Conservation (phyloP, 2,113 vertebrate species). For the Microcebus murinus region DNA sequence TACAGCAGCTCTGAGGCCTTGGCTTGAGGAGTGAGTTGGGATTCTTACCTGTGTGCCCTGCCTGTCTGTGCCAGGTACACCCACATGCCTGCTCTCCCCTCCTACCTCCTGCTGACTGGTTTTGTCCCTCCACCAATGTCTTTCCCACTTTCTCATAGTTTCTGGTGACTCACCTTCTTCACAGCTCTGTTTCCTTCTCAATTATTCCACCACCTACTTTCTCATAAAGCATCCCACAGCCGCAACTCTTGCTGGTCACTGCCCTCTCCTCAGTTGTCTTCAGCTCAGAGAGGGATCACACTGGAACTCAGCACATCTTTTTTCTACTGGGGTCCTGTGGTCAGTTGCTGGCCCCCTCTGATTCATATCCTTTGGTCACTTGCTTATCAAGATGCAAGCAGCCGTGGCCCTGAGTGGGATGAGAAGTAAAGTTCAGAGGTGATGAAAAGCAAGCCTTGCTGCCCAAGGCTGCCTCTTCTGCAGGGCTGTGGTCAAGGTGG, state of each 20-base stretch:
- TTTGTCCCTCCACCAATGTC: neutral
- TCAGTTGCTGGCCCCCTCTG: neutral
- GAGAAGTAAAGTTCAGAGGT: neutral
- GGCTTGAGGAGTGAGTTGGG: neutral
- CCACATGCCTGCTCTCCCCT: neutral
- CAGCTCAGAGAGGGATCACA: neutral
- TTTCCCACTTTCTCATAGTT: conserved; percentile 34
- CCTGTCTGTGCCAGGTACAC: neutral
- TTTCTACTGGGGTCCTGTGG: neutral
- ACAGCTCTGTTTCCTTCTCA: neutral
- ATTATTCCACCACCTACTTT: neutral
- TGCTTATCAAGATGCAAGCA: neutral
- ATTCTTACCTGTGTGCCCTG: neutral
- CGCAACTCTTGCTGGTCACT: neutral
- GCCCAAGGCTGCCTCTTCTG: neutral
- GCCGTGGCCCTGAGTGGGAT: neutral
- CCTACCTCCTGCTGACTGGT: neutral
- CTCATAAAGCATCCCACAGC: neutral
- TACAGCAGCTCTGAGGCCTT: neutral
- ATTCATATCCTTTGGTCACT: neutral
- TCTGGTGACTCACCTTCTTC: neutral
- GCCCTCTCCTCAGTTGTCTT: neutral
- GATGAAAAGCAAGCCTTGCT: neutral
- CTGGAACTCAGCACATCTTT: neutral
- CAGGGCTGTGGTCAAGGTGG: neutral